phyloP scores from a whole-genome alignment of 2,113 vertebrate genomes.

The Gymnocephalus cernua region DNA sequence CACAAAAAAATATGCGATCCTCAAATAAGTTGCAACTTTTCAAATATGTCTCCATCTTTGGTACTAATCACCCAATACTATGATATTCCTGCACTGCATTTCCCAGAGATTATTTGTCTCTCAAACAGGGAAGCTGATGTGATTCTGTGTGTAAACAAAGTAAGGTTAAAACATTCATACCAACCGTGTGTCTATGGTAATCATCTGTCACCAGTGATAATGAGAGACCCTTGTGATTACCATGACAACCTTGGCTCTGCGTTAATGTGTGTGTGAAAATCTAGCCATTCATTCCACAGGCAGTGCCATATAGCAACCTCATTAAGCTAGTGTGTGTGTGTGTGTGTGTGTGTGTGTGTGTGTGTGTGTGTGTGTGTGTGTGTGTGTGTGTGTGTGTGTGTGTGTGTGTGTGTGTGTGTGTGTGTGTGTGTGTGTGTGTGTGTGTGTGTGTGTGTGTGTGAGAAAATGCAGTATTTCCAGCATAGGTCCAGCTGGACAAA shows the following conservation, averaged over 20 bases:
- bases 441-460: constrained; percentile 22
- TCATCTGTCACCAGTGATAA: constrained; percentile 52
- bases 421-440: constrained; percentile 22
- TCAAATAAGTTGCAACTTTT: not conserved
- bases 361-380: constrained; percentile 5
- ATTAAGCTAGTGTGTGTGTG: constrained; percentile 61
- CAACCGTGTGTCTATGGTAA: constrained; percentile 6
- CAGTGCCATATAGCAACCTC: constrained; percentile 65
- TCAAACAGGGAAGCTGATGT: not conserved
- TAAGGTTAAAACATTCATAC: constrained; percentile 6
- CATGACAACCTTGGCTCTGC: constrained; percentile 71
- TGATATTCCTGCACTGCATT: not conserved
- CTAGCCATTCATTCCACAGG: constrained; percentile 55
- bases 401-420: constrained; percentile 18
- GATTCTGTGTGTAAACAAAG: no score
- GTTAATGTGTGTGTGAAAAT: constrained; percentile 42
- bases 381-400: constrained; percentile 14
- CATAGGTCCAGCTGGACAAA: constrained; percentile 28
- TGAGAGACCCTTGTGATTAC: constrained; percentile 58
- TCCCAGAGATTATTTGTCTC: not conserved
- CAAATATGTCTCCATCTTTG: not conserved
- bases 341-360: constrained; percentile 4
- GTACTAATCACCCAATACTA: not conserved
- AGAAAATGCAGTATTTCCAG: constrained; percentile 42
- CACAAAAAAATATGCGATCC: not conserved